These are phyloP conservation scores for Drosophila carrolli DNA, from an alignment of 1,140 invertebrate species.

Conservation along the genomic window DNA sequence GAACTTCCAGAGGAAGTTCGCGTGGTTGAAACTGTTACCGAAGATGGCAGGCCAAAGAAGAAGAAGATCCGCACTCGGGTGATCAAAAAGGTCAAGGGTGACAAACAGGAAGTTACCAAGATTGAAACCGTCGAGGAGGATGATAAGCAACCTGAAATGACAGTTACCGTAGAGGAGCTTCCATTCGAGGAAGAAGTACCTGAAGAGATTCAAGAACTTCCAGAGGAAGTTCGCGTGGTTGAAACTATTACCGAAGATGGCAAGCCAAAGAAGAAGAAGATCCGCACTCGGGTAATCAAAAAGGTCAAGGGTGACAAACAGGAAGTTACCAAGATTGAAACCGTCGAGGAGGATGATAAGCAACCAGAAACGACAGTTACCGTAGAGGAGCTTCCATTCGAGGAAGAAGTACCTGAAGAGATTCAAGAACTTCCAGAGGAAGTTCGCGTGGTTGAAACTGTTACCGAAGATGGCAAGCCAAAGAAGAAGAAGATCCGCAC, in stretches of 20 bases:
- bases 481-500: conserved; percentile 10
- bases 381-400: background rate
- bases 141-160: background rate
- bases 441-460: conserved; percentile 1
- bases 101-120: conserved; percentile 6
- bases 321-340: conserved; percentile 5
- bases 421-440: conserved; percentile 7
- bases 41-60: conserved; percentile 9
- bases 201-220: conserved; percentile 7
- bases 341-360: conserved; percentile 6
- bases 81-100: conserved; percentile 11
- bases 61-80: conserved; percentile 6
- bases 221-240: conserved; percentile 6
- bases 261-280: conserved; percentile 35
- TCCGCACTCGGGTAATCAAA: conserved; percentile 28
- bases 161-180: background rate
- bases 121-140: conserved; percentile 10
- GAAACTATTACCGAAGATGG: conserved; percentile 30
- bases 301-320: conserved; percentile 9
- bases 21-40: conserved; percentile 3
- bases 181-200: background rate
- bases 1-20: conserved; percentile 4
- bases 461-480: conserved; percentile 2
- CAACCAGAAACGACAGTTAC: background rate
- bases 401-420: background rate